phyloP scores from a whole-genome alignment of 2,113 vertebrate genomes.

The Corythaixoides concolor region DNA sequence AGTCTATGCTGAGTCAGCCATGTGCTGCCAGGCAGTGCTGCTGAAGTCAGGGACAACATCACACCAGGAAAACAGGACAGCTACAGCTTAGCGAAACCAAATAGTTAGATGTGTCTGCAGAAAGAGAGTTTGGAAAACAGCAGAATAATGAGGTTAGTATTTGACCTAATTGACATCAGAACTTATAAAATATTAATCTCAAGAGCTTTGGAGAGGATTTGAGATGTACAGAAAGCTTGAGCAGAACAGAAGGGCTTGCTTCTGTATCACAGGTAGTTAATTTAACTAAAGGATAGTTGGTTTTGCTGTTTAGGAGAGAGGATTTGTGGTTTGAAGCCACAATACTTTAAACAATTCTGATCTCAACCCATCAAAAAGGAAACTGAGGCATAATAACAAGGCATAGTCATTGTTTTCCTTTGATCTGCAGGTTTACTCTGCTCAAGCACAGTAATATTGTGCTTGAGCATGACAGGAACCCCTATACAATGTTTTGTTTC shows the following conservation, averaged over 20 bases:
- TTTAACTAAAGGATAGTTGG: not conserved
- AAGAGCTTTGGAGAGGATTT: not conserved
- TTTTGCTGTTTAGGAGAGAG: not conserved
- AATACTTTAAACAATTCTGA: not conserved
- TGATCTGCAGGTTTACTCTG: not conserved
- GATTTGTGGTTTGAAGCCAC: not conserved
- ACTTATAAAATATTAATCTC: not conserved
- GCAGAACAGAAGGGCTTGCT: not conserved
- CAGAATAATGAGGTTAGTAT: constrained; percentile 8
- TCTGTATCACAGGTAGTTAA: not conserved
- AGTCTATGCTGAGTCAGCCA: not conserved
- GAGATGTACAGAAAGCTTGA: not conserved
- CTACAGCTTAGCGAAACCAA: not conserved
- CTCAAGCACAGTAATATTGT: not conserved
- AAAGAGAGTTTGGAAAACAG: not conserved
- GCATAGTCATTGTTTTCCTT: not conserved
- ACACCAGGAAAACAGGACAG: not conserved
- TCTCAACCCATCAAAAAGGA: not conserved
- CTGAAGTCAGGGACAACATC: not conserved
- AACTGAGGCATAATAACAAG: not conserved
- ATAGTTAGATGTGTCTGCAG: not conserved
- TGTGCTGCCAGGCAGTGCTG: not conserved
- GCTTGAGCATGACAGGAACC: not conserved
- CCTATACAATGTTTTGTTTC: not conserved
- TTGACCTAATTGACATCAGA: constrained; percentile 22